Conservation (phyloP, 1,140 invertebrate genomes). For the Semibalanus balanoides region DNA sequence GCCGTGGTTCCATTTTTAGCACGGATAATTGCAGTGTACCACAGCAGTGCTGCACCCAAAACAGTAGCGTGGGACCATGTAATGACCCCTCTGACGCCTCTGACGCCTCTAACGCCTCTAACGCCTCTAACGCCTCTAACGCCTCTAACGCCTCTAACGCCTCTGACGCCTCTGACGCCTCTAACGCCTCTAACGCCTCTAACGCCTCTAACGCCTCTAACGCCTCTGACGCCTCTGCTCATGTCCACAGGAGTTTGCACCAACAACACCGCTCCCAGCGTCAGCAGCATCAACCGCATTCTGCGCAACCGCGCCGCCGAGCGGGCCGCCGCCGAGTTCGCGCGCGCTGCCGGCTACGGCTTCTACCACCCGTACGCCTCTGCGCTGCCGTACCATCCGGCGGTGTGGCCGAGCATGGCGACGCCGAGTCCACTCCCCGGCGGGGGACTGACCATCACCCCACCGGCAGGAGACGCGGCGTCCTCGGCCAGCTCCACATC, state of each 20-base stretch:
- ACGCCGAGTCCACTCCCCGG: neutral
- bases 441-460: slow-evolving; percentile 6
- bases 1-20: too few relatives aligned
- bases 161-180: too few relatives aligned
- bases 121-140: too few relatives aligned
- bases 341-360: slow-evolving; percentile 73
- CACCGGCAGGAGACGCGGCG: neutral
- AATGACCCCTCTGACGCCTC: too few relatives aligned
- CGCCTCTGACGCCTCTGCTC: neutral
- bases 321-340: slow-evolving; percentile 82
- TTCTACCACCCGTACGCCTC: slow-evolving; percentile 42
- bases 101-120: too few relatives aligned
- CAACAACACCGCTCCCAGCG: slow-evolving; percentile 69
- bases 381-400: slow-evolving; percentile 14
- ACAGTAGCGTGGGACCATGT: too few relatives aligned
- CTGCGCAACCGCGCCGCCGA: slow-evolving; percentile 78
- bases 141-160: too few relatives aligned
- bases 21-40: too few relatives aligned
- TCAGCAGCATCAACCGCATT: slow-evolving; percentile 84
- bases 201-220: too few relatives aligned
- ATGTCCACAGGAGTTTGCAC: slow-evolving; percentile 64
- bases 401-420: slow-evolving; percentile 11
- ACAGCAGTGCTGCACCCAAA: too few relatives aligned
- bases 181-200: too few relatives aligned
- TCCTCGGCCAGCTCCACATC: slow-evolving; percentile 7